Evolutionary conservation across 2,888 invertebrate genomes (phyloP).

Genomic region (Perizoma flavofasciatum): DNA sequence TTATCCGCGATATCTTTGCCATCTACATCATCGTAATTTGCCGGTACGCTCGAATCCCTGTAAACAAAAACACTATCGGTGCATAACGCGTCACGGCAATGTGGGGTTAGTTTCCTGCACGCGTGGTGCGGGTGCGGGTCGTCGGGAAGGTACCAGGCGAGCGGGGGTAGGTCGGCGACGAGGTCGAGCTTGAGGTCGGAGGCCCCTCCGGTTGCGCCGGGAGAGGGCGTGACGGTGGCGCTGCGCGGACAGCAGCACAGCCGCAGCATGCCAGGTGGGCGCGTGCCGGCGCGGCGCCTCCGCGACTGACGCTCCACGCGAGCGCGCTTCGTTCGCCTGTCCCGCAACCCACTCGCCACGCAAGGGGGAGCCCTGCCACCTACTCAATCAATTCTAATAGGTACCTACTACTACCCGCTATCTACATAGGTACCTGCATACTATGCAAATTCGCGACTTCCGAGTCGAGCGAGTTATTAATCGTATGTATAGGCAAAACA

Average conservation of each 20-base stretch:
- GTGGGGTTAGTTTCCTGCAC: constrained; percentile 6
- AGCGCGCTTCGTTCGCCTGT: constrained; percentile 47
- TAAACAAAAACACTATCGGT: constrained; percentile 49
- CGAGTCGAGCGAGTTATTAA: no score
- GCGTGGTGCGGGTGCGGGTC: constrained; percentile 10
- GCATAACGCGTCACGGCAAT: constrained; percentile 14
- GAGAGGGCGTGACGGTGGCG: constrained; percentile 54
- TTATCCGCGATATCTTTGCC: constrained; percentile 15
- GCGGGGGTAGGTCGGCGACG: constrained; percentile 72
- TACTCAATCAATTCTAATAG: constrained; percentile 52
- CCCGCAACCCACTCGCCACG: constrained; percentile 33
- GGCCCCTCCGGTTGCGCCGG: constrained; percentile 45
- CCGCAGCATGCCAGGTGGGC: constrained; percentile 66
- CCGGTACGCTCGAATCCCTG: constrained; percentile 73
- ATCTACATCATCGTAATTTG: constrained; percentile 49
- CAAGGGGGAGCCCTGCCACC: constrained; percentile 34
- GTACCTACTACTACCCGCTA: not conserved
- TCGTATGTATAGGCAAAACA: no score
- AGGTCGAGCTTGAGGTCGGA: constrained; percentile 65
- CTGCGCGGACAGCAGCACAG: constrained; percentile 61
- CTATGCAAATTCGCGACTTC: no score
- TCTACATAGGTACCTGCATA: constrained; percentile 3
- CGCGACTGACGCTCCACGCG: constrained; percentile 70
- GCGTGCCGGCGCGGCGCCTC: constrained; percentile 64
- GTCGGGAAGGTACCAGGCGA: constrained; percentile 64